Evolutionary conservation across 2,113 vertebrate genomes (phyloP).

Genomic region (Ammodytes dubius): DNA sequence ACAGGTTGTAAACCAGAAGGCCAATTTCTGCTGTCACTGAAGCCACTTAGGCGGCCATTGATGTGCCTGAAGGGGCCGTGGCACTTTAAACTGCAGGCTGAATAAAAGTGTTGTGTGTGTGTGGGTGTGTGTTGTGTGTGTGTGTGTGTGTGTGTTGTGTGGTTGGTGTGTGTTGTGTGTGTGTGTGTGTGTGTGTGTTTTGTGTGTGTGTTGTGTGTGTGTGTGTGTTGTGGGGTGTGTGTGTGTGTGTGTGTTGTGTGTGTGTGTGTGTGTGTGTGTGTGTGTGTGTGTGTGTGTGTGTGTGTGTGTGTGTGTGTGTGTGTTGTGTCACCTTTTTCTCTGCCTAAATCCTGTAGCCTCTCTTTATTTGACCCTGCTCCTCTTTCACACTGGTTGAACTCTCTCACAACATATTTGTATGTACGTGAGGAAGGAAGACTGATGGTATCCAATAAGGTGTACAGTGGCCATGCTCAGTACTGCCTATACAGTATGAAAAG

Average conservation of each 20-base stretch:
- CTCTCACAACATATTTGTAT: constrained; percentile 1
- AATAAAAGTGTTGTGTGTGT: constrained; percentile 96
- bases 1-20: constrained; percentile 98
- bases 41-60: constrained; percentile 98
- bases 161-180: constrained; percentile 92
- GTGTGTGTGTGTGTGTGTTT: no score
- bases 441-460: background rate
- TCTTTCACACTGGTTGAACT: background rate
- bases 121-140: constrained; percentile 93
- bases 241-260: constrained; percentile 91
- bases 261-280: no score
- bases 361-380: constrained; percentile 45
- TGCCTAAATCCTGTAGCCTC: constrained; percentile 39
- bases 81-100: constrained; percentile 99
- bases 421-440: background rate
- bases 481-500: background rate
- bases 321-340: constrained; percentile 86
- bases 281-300: constrained; percentile 91
- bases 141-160: no score
- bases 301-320: constrained; percentile 90
- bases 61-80: constrained; percentile 87
- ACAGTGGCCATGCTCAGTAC: background rate
- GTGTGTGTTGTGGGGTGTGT: no score
- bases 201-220: constrained; percentile 92
- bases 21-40: constrained; percentile 99